Conservation (phyloP, 1,140 invertebrate genomes). For the Drosophila punjabiensis region DNA sequence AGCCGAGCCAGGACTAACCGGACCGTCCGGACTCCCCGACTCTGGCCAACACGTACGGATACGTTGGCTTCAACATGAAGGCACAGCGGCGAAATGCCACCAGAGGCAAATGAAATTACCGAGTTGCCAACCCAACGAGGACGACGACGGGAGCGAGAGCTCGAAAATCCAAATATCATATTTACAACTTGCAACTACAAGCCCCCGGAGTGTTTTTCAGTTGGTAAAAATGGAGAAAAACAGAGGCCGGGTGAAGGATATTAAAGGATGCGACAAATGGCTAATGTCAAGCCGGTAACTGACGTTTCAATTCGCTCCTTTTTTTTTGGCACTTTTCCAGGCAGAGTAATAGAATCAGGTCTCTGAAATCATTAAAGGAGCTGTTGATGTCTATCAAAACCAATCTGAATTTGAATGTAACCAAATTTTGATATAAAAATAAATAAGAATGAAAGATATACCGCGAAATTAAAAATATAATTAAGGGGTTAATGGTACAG, state of each 20-base stretch:
- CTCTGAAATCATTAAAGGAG: not conserved
- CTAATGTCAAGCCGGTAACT: constrained; percentile 65
- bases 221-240: constrained; percentile 31
- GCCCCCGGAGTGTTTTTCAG: constrained; percentile 32
- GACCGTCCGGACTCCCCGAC: constrained; percentile 16
- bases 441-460: not conserved
- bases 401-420: not conserved
- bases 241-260: constrained; percentile 21
- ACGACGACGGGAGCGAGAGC: constrained; percentile 50
- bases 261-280: constrained; percentile 43
- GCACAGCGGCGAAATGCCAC: constrained; percentile 62
- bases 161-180: constrained; percentile 81
- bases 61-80: constrained; percentile 36
- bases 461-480: not conserved
- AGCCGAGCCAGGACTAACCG: constrained; percentile 11
- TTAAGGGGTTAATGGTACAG: too few relatives aligned
- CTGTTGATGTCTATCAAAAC: not conserved
- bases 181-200: constrained; percentile 71
- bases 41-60: constrained; percentile 63
- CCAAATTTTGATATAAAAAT: not conserved
- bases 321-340: constrained; percentile 14
- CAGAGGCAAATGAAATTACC: constrained; percentile 78
- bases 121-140: constrained; percentile 44
- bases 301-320: constrained; percentile 62
- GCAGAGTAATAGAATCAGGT: constrained; percentile 40